A percentile compares a stretch with the other conserved stretches of the same genome.
phyloP scores from a whole-genome alignment of 2,888 invertebrate genomes.

The Sesamia inferens region DNA sequence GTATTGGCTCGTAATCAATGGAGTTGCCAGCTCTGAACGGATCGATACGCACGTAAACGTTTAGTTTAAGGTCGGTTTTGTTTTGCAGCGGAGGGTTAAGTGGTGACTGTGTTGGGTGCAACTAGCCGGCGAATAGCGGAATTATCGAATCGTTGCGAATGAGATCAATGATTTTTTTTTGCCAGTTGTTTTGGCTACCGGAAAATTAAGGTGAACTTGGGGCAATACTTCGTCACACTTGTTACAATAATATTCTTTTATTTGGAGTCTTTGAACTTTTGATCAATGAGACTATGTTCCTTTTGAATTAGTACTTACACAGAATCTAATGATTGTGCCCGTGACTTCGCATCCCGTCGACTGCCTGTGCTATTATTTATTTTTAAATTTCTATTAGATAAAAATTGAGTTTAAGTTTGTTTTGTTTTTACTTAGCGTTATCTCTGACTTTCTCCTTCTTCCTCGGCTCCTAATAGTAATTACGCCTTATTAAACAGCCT shows the following conservation, averaged over 20 bases:
- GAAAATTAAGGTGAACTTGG: conserved; percentile 12
- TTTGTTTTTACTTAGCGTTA: neutral
- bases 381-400: too few relatives aligned
- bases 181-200: conserved; percentile 27
- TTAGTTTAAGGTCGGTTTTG: conserved; percentile 60
- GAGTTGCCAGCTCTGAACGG: conserved; percentile 59
- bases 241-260: neutral
- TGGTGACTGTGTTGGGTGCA: conserved; percentile 49
- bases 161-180: conserved; percentile 40
- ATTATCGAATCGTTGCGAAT: conserved; percentile 35
- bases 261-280: conserved; percentile 2
- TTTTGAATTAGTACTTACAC: neutral
- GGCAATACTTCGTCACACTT: conserved; percentile 10
- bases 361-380: neutral
- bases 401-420: too few relatives aligned
- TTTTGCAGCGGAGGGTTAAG: conserved; percentile 61
- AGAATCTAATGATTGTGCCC: too few relatives aligned
- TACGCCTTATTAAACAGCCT: neutral
- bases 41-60: conserved; percentile 76
- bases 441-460: neutral
- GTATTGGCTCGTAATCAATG: conserved; percentile 67
- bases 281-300: neutral
- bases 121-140: conserved; percentile 47
- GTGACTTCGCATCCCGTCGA: neutral
- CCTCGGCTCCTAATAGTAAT: neutral